Base-by-base conservation (phyloP, 2,888 invertebrate genomes). In the Heteromyza rotundicornis region DNA sequence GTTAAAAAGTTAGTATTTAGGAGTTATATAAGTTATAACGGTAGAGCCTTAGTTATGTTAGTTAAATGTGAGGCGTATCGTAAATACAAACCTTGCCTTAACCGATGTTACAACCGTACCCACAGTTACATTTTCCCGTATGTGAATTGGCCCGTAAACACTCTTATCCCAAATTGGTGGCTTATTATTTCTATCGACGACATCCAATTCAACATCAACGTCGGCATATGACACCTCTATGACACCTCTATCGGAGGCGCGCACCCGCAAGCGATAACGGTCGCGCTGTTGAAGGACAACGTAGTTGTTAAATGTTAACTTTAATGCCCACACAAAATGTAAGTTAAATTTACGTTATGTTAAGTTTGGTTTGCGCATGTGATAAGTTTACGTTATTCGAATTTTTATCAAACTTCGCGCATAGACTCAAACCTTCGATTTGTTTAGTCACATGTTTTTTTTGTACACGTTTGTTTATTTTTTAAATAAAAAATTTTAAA, bases 101-200 rank as follows among this genome's bases (percentile, higher is more conserved):
- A 96, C 92, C 88, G 94, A 92, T 89, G 95, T 95, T 90, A 96
- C 95, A 90, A 94, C 92, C 87, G 95, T 95, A 90, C 96, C 95
- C 90, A 96, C 94, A 90, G 95, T 95, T 90, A 95, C 94, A 92
- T 96, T 96, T 92, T 96, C 96, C 90, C 92, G 92, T 90, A 96
- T 94, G 91, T 92, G 92, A 89, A 94, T 94, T 88, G 95, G 95
- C 89, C 96, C 95, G 90, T 96, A 95, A 88, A 94, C 90, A 87
- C 89, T 90, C 87, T 89, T 89, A 89, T 94, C 95, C 96, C 95
- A 96, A 86, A 94, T 91, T 86, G 94, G 96, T 86, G 93, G 96
- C 90, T 95, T 96, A 92, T 94, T 96, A 91, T 94, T 96, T 89
- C 94, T 91, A 90, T 94, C 95, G 87, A 96, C 96, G 87, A 98